Conservation (phyloP, 2,888 invertebrate genomes). For the Opisthograptis luteolata region DNA sequence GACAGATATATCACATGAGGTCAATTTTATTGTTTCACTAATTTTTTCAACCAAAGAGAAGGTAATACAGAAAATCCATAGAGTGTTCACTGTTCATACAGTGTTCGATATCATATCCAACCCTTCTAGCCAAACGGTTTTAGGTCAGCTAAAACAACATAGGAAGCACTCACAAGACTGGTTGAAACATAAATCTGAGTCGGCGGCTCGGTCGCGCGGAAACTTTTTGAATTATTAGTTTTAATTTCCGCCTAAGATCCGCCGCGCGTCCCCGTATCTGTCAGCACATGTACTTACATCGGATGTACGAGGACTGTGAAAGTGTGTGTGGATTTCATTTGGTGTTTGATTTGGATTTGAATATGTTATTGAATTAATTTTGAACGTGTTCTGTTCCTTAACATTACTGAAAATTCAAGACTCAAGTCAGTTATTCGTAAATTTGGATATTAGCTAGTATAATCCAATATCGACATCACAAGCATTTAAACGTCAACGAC, state of each 20-base stretch:
- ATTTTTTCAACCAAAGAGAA: too few relatives aligned
- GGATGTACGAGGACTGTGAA: slow-evolving; percentile 48
- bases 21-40: too few relatives aligned
- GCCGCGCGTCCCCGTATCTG: slow-evolving; percentile 78
- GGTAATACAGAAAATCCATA: too few relatives aligned
- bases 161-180: slow-evolving; percentile 78
- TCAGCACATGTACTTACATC: slow-evolving; percentile 69
- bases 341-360: slow-evolving; percentile 7
- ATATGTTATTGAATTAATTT: slow-evolving; percentile 1
- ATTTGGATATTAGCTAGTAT: too few relatives aligned
- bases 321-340: slow-evolving; percentile 34
- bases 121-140: slow-evolving; percentile 50
- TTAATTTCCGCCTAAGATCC: slow-evolving; percentile 85
- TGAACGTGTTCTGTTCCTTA: too few relatives aligned
- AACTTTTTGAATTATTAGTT: slow-evolving; percentile 86
- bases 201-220: slow-evolving; percentile 80
- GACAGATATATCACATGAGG: too few relatives aligned
- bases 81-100: too few relatives aligned
- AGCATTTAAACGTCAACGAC: too few relatives aligned
- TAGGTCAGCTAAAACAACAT: slow-evolving; percentile 53
- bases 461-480: too few relatives aligned
- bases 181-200: slow-evolving; percentile 78
- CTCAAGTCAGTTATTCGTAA: too few relatives aligned
- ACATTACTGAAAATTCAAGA: too few relatives aligned
- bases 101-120: slow-evolving; percentile 19